A percentile compares a stretch with the other conserved stretches of the same genome.
Conservation (phyloP, 64 coral and sea anemone genomes). For the Stichodactyla helianthus region DNA sequence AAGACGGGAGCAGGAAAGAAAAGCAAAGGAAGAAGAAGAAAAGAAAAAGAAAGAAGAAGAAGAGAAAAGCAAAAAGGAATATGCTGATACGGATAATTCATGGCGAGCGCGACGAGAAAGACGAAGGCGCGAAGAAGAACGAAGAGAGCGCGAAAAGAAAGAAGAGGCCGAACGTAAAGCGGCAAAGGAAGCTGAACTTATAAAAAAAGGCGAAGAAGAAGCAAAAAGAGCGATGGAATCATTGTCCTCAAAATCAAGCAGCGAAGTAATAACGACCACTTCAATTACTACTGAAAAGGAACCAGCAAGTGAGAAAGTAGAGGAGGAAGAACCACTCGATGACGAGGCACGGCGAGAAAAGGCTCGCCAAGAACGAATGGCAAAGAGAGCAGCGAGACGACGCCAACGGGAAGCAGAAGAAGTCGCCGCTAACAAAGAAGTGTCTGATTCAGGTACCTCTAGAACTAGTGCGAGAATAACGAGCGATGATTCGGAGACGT, state of each 20-base stretch:
- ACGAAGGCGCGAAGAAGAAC: slow-evolving; percentile 1
- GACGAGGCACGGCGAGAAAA: slow-evolving; percentile 25
- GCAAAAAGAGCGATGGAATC: slow-evolving; percentile 1
- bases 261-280: neutral
- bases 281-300: slow-evolving; percentile 10
- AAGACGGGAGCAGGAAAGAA: slow-evolving; percentile 1
- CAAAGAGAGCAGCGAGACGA: slow-evolving; percentile 35
- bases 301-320: neutral
- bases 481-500: slow-evolving; percentile 14
- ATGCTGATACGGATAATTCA: neutral
- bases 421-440: slow-evolving; percentile 5
- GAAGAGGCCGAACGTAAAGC: slow-evolving; percentile 17
- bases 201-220: slow-evolving; percentile 17
- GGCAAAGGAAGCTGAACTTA: neutral
- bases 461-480: neutral
- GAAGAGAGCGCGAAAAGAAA: slow-evolving; percentile 8
- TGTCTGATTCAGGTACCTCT: neutral
- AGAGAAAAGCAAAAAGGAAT: slow-evolving; percentile 18
- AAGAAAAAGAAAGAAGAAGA: slow-evolving; percentile 12
- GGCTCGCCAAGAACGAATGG: slow-evolving; percentile 15
- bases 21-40: slow-evolving; percentile 4
- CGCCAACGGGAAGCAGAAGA: neutral
- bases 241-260: neutral
- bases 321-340: slow-evolving; percentile 18
- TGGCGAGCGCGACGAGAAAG: slow-evolving; percentile 18